phyloP scores from a whole-genome alignment of 2,888 invertebrate genomes.

The Xestoiulus laeticollis region DNA sequence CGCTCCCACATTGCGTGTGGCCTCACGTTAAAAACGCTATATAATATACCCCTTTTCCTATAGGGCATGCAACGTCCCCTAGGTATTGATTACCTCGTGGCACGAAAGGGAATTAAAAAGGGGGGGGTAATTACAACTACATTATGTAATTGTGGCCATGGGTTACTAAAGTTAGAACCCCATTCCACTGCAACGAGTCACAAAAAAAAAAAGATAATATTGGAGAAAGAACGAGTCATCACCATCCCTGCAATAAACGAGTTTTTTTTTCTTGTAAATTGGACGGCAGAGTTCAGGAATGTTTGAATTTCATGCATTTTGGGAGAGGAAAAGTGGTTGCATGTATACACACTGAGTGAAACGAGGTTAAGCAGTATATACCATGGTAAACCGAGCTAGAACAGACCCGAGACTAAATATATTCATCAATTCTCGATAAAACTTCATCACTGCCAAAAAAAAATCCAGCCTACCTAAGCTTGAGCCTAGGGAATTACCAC shows the following conservation, averaged over 20 bases:
- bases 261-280: neutral
- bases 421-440: neutral
- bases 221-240: neutral
- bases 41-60: neutral
- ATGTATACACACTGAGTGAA: neutral
- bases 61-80: neutral
- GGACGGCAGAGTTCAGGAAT: neutral
- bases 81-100: neutral
- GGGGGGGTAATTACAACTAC: neutral
- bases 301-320: neutral
- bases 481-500: neutral
- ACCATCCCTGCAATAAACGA: neutral
- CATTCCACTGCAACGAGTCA: neutral
- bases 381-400: neutral
- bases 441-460: neutral
- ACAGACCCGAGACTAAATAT: neutral
- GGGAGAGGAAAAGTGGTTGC: neutral
- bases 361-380: neutral
- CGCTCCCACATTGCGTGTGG: neutral
- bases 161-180: neutral
- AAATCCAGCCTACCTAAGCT: neutral
- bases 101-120: neutral
- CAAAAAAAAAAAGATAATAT: neutral
- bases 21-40: neutral
- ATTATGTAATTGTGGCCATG: slow-evolving; percentile 20